Evolutionary conservation across 2,888 invertebrate species (phyloP).

Genomic region (Seira musarum): DNA sequence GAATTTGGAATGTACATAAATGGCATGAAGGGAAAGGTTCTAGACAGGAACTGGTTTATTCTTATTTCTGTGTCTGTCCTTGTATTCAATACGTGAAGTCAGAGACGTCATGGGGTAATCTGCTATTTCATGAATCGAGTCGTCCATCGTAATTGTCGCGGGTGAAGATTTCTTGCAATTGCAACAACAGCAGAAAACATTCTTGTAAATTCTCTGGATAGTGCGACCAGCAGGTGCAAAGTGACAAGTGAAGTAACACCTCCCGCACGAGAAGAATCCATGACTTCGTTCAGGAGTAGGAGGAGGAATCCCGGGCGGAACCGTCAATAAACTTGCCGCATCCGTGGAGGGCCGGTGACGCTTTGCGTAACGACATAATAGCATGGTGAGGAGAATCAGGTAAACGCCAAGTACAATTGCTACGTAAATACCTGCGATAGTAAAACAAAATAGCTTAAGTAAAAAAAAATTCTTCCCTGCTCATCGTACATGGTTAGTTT

Average conservation of each 20-base stretch:
- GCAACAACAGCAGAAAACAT: conserved; percentile 39
- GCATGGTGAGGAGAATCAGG: conserved; percentile 65
- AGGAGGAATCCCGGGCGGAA: conserved; percentile 38
- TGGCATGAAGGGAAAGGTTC: too few relatives aligned
- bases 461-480: too few relatives aligned
- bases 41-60: conserved; percentile 45
- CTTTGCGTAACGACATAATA: conserved; percentile 64
- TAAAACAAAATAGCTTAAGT: background rate
- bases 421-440: conserved; percentile 63
- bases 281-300: conserved; percentile 47
- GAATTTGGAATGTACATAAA: too few relatives aligned
- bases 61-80: conserved; percentile 26
- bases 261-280: conserved; percentile 34
- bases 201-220: conserved; percentile 35
- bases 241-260: conserved; percentile 50
- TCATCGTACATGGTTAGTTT: too few relatives aligned
- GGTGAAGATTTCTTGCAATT: too few relatives aligned
- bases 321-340: conserved; percentile 40
- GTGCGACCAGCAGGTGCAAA: conserved; percentile 34
- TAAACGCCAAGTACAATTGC: conserved; percentile 66
- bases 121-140: conserved; percentile 51
- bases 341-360: conserved; percentile 57
- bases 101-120: conserved; percentile 54
- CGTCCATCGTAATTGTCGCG: conserved; percentile 35
- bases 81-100: conserved; percentile 43